phyloP scores from a whole-genome alignment of 2,888 invertebrate species.

The Augochlorella aurata region DNA sequence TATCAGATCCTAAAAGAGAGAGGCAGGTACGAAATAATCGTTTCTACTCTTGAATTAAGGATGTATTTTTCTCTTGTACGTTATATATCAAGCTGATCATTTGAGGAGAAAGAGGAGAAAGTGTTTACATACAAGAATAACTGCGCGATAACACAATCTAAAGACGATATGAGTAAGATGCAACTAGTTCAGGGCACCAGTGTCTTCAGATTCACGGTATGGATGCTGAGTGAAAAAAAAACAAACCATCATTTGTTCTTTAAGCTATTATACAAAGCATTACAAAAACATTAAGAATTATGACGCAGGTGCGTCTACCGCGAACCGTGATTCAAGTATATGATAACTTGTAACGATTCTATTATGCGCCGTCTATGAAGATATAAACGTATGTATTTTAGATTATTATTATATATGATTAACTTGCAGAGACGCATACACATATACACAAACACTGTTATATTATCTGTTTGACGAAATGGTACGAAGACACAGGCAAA shows the following conservation, averaged over 20 bases:
- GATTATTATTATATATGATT: slow-evolving; percentile 79
- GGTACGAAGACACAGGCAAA: slow-evolving; percentile 58
- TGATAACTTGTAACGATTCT: slow-evolving; percentile 74
- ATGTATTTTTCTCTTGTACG: slow-evolving; percentile 54
- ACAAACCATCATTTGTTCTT: slow-evolving; percentile 50
- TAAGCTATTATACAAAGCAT: slow-evolving; percentile 56
- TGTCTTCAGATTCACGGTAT: slow-evolving; percentile 39
- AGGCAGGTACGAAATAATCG: slow-evolving; percentile 59
- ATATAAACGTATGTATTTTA: slow-evolving; percentile 81
- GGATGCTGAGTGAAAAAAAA: slow-evolving; percentile 43
- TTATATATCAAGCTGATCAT: slow-evolving; percentile 58
- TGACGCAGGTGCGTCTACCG: slow-evolving; percentile 56
- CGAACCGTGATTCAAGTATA: slow-evolving; percentile 54
- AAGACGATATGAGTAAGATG: slow-evolving; percentile 40
- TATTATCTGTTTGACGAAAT: slow-evolving; percentile 63
- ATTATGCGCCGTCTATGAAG: slow-evolving; percentile 78
- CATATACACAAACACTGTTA: slow-evolving; percentile 49
- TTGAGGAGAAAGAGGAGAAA: slow-evolving; percentile 36
- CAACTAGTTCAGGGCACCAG: slow-evolving; percentile 51
- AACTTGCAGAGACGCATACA: slow-evolving; percentile 68
- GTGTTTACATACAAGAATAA: slow-evolving; percentile 50
- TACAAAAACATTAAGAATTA: slow-evolving; percentile 50
- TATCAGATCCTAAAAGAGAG: slow-evolving; percentile 62
- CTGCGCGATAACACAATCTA: slow-evolving; percentile 57
- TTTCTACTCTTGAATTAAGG: slow-evolving; percentile 41